Percentiles rank a stretch among this genome's conserved stretches.
phyloP scores from a whole-genome alignment of 1,140 invertebrate genomes.

The Drosophila carrolli region DNA sequence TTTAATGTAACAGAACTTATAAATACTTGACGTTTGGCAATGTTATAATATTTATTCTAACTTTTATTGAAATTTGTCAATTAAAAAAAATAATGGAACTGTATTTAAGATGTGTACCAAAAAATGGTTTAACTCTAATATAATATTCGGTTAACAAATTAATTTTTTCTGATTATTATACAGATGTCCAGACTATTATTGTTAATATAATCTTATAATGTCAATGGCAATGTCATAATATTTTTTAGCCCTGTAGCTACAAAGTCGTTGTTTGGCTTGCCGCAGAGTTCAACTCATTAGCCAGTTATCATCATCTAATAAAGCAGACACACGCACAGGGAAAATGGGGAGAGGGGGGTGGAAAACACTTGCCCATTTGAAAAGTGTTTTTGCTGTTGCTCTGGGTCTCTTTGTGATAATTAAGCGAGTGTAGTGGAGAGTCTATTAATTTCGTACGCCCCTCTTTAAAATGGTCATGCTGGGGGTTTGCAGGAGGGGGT shows the following conservation, averaged over 20 bases:
- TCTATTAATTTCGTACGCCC: conserved; percentile 81
- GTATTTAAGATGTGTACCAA: too few species aligned
- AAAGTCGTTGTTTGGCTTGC: conserved; percentile 62
- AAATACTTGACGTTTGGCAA: too few species aligned
- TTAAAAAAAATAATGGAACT: not conserved
- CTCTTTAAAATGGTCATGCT: conserved; percentile 55
- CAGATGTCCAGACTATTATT: too few species aligned
- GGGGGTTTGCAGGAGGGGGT: not conserved
- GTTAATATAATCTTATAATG: not conserved
- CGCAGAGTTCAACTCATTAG: conserved; percentile 76
- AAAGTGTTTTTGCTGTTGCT: conserved; percentile 41
- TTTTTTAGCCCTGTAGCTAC: conserved; percentile 20
- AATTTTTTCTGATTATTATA: too few species aligned
- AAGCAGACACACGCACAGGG: conserved; percentile 64
- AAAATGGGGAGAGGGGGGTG: not conserved
- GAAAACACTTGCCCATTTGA: conserved; percentile 73
- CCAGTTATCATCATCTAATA: conserved; percentile 82
- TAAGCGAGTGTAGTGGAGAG: conserved; percentile 66
- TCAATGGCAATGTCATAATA: not conserved
- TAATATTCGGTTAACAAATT: too few species aligned
- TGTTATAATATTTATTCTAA: too few species aligned
- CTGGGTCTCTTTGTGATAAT: conserved; percentile 65
- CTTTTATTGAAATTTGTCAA: too few species aligned
- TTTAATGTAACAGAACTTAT: too few species aligned
- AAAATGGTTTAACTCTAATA: too few species aligned